These are phyloP conservation scores for Ooceraea biroi DNA, from an alignment of 1,140 invertebrate genomes.

Conservation along the genomic window DNA sequence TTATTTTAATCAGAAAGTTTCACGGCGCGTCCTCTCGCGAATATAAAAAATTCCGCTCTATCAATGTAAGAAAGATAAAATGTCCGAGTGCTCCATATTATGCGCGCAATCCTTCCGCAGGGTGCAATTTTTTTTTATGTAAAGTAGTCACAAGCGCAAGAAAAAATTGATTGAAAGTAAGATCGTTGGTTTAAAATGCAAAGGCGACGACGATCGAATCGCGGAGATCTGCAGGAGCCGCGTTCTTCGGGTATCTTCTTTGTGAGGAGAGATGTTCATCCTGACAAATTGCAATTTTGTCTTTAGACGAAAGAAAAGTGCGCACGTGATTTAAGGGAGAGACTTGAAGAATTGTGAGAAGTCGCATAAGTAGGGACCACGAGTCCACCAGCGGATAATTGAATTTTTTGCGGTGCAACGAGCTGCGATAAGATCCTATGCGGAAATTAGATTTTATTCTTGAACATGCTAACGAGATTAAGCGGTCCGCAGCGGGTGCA, in stretches of 20 bases:
- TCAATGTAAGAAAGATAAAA: constrained; percentile 14
- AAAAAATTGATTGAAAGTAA: constrained; percentile 58
- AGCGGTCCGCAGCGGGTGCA: not conserved
- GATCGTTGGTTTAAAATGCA: constrained; percentile 48
- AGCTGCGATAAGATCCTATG: not conserved
- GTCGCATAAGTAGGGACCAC: not conserved
- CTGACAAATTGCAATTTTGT: constrained; percentile 54
- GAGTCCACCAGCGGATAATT: constrained; percentile 21
- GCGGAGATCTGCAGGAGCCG: no score
- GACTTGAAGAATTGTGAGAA: constrained; percentile 1
- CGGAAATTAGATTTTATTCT: constrained; percentile 25
- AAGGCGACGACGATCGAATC: constrained; percentile 29
- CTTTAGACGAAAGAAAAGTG: constrained; percentile 23
- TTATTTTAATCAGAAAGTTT: constrained; percentile 1
- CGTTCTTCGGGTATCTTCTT: constrained; percentile 34
- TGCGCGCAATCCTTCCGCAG: constrained; percentile 6
- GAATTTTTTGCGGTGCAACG: constrained; percentile 26
- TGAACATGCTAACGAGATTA: constrained; percentile 3
- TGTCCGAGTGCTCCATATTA: not conserved
- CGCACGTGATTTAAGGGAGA: constrained; percentile 19
- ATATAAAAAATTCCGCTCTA: not conserved
- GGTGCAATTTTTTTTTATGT: constrained; percentile 33
- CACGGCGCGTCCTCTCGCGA: not conserved
- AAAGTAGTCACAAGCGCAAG: constrained; percentile 18
- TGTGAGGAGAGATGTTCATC: constrained; percentile 16